Conservation (phyloP, 2,113 vertebrate species). For the Ramphastos sulfuratus region DNA sequence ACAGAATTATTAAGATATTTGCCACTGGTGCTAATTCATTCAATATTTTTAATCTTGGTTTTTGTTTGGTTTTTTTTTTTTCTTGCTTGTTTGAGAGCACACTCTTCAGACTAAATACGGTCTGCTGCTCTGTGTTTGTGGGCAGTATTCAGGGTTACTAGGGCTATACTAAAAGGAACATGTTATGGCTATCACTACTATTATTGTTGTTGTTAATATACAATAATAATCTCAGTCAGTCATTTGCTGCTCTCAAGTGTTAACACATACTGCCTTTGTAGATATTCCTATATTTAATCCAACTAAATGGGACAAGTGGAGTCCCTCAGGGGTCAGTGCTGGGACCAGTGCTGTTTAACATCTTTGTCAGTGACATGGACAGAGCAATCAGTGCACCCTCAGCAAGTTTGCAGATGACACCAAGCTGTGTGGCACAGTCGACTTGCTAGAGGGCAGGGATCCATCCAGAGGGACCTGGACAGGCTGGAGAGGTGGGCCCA, state of each 20-base stretch:
- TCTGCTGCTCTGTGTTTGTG: not conserved
- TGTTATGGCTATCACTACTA: not conserved
- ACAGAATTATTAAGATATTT: not conserved
- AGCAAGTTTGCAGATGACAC: too few relatives aligned
- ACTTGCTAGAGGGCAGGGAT: too few relatives aligned
- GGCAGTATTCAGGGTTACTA: not conserved
- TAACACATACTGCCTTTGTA: not conserved
- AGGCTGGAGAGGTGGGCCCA: too few relatives aligned
- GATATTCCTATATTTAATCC: not conserved
- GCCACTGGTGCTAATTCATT: not conserved
- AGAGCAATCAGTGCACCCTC: too few relatives aligned
- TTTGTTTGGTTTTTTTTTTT: not conserved
- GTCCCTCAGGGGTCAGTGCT: too few relatives aligned
- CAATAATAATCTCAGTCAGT: not conserved
- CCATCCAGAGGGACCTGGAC: too few relatives aligned
- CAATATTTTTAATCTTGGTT: not conserved
- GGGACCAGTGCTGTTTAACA: too few relatives aligned
- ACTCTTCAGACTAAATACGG: not conserved
- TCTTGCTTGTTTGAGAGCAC: not conserved
- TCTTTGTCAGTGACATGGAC: too few relatives aligned
- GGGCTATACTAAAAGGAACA: not conserved
- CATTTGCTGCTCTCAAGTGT: not conserved
- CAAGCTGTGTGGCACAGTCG: too few relatives aligned
- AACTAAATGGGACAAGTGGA: not conserved
- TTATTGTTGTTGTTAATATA: not conserved